Percentiles rank a stretch among this genome's conserved stretches.
Conservation (phyloP, 2,113 vertebrate genomes). For the Dendrocopos noguchii region DNA sequence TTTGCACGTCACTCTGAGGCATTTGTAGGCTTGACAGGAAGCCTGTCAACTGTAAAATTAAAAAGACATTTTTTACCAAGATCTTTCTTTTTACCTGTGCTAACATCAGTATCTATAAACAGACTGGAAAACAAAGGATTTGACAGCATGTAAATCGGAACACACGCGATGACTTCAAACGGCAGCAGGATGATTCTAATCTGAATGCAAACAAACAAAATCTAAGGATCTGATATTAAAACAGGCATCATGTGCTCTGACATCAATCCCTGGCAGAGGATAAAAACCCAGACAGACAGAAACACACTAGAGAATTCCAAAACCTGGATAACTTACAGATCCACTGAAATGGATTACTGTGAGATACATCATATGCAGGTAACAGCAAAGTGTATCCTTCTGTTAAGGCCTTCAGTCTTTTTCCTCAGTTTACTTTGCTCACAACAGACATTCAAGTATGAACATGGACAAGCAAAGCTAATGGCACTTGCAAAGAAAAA, state of each 20-base stretch:
- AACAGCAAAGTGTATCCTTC: background rate
- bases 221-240: background rate
- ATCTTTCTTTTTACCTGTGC: background rate
- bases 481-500: background rate
- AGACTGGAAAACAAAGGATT: background rate
- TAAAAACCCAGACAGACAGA: slow-evolving; percentile 19
- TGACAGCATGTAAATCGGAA: slow-evolving; percentile 16
- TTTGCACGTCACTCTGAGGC: background rate
- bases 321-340: background rate
- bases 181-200: slow-evolving; percentile 46
- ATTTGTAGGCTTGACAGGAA: background rate
- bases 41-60: too few species aligned
- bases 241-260: background rate
- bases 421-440: background rate
- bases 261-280: slow-evolving; percentile 9
- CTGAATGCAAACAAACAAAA: slow-evolving; percentile 44
- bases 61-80: background rate
- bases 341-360: background rate
- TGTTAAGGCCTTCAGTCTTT: background rate
- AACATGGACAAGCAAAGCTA: background rate
- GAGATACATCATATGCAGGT: background rate
- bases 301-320: background rate
- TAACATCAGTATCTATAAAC: background rate
- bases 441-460: background rate
- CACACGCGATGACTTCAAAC: slow-evolving; percentile 12